These are phyloP conservation scores for Pheosia tremula DNA, from an alignment of 2,888 invertebrate genomes.

Conservation along the genomic window DNA sequence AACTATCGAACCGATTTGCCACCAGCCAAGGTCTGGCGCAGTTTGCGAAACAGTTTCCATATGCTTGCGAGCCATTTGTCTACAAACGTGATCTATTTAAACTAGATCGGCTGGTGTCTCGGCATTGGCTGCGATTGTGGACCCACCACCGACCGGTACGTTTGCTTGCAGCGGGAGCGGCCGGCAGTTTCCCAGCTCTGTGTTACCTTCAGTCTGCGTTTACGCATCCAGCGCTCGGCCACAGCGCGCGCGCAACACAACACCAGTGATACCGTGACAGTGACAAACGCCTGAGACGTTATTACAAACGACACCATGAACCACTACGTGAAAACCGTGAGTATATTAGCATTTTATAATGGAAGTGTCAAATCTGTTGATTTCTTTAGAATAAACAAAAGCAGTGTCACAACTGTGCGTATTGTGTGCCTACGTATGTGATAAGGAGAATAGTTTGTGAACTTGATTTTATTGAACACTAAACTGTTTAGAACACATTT, in stretches of 20 bases:
- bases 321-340: constrained; percentile 74
- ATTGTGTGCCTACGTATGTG: background rate
- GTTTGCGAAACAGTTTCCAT: constrained; percentile 51
- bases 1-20: constrained; percentile 45
- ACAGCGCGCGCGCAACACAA: constrained; percentile 54
- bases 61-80: constrained; percentile 42
- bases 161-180: constrained; percentile 71
- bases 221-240: constrained; percentile 61
- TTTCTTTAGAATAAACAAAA: background rate
- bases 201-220: constrained; percentile 61
- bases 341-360: constrained; percentile 39
- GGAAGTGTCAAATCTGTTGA: background rate
- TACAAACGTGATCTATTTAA: constrained; percentile 60
- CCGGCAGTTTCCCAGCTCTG: constrained; percentile 49
- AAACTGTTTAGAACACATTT: background rate
- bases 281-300: constrained; percentile 43
- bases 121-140: constrained; percentile 58
- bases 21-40: constrained; percentile 54
- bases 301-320: constrained; percentile 58
- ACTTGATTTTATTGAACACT: background rate
- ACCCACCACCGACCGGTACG: constrained; percentile 64
- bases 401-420: constrained; percentile 5
- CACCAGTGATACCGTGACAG: constrained; percentile 70
- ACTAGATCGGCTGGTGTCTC: constrained; percentile 36
- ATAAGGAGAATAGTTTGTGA: background rate